Evolutionary conservation across 2,888 invertebrate genomes (phyloP).

Genomic region (Parnassius smintheus): DNA sequence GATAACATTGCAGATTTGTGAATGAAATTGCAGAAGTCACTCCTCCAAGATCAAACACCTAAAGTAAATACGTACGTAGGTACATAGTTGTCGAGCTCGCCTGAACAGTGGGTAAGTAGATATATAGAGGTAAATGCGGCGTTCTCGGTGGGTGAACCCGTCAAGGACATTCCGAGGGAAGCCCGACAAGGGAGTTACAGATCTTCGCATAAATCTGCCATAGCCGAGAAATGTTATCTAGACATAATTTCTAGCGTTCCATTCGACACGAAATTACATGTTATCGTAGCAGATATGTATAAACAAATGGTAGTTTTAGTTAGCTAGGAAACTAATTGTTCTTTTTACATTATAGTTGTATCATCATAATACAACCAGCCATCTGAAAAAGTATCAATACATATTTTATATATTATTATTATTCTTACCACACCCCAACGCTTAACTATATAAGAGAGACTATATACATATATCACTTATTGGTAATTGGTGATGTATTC

Average conservation of each 20-base stretch:
- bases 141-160: slow-evolving; percentile 57
- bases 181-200: slow-evolving; percentile 54
- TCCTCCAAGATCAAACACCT: slow-evolving; percentile 21
- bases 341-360: not conserved
- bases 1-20: slow-evolving; percentile 22
- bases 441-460: too few species aligned
- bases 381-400: too few species aligned
- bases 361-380: too few species aligned
- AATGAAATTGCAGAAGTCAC: slow-evolving; percentile 26
- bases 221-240: slow-evolving; percentile 28
- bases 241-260: slow-evolving; percentile 24
- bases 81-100: slow-evolving; percentile 14
- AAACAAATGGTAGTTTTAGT: slow-evolving; percentile 7
- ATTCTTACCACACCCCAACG: too few species aligned
- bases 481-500: too few species aligned
- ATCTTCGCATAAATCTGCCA: slow-evolving; percentile 47
- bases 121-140: slow-evolving; percentile 47
- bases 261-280: slow-evolving; percentile 17
- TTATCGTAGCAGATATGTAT: slow-evolving; percentile 15
- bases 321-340: not conserved
- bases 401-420: too few species aligned
- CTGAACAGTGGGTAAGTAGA: slow-evolving; percentile 39
- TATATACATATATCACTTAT: too few species aligned
- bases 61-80: slow-evolving; percentile 39
- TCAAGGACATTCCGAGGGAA: slow-evolving; percentile 60